A percentile compares a stretch with the other conserved stretches of the same genome.
These are phyloP conservation scores for Dasypus novemcinctus DNA, from an alignment of 2,113 vertebrate species.

Conservation along the genomic window DNA sequence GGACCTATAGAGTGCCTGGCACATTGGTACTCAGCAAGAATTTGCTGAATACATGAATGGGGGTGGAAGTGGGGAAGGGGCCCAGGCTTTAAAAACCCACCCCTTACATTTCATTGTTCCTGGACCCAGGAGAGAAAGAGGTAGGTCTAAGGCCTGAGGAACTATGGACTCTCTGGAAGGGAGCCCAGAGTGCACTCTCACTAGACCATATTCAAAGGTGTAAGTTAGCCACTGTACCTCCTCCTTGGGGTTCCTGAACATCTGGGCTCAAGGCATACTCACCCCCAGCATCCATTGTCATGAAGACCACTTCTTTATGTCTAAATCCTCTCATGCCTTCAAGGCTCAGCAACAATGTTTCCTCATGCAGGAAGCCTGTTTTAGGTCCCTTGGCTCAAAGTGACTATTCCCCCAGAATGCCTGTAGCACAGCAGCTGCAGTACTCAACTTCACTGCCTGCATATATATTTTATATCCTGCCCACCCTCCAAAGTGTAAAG, in stretches of 20 bases:
- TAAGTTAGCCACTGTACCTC: not conserved
- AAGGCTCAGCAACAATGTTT: not conserved
- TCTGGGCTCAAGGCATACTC: not conserved
- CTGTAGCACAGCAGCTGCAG: not conserved
- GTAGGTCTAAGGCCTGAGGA: not conserved
- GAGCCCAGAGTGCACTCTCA: not conserved
- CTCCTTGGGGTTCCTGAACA: not conserved
- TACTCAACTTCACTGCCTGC: not conserved
- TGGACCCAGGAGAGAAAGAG: not conserved
- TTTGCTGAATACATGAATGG: not conserved
- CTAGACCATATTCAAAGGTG: not conserved
- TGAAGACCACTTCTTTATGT: not conserved
- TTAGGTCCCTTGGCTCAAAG: not conserved
- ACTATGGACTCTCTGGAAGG: not conserved
- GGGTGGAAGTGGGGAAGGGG: too few relatives aligned
- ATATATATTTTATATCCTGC: not conserved
- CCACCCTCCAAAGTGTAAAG: not conserved
- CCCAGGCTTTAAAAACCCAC: not conserved
- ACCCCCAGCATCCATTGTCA: conserved; percentile 9
- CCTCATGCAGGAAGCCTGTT: not conserved
- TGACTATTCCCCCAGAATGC: not conserved
- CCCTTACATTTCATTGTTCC: not conserved
- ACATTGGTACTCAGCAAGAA: not conserved
- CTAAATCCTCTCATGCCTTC: not conserved
- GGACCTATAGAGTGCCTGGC: not conserved